phyloP scores from a whole-genome alignment of 2,113 vertebrate genomes.

The Crotalus horridus region DNA sequence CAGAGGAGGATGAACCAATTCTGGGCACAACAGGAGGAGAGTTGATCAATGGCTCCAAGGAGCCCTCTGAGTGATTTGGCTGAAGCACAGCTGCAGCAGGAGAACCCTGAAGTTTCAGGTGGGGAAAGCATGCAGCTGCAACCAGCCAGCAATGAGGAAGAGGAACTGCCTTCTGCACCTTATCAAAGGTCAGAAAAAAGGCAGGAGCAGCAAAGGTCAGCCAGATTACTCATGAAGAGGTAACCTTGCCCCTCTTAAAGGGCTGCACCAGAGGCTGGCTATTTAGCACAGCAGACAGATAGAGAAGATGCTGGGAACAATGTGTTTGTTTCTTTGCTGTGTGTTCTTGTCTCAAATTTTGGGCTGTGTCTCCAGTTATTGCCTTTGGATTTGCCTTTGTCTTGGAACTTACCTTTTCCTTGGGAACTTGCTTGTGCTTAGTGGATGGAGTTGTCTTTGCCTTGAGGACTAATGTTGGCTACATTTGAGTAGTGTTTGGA shows the following conservation, averaged over 20 bases:
- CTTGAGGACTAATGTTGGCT: background rate
- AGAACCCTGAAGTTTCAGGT: background rate
- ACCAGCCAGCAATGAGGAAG: background rate
- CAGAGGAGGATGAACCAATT: too few relatives aligned
- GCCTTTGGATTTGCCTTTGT: background rate
- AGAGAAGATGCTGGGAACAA: background rate
- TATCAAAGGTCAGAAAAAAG: background rate
- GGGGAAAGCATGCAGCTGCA: background rate
- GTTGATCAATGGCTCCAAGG: too few relatives aligned
- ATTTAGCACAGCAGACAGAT: background rate
- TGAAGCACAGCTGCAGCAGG: too few relatives aligned
- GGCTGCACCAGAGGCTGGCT: background rate
- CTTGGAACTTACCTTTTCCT: too few relatives aligned
- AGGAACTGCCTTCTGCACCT: background rate
- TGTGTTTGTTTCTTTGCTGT: background rate
- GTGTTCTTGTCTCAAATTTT: background rate
- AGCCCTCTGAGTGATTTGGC: too few relatives aligned
- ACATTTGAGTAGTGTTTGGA: background rate
- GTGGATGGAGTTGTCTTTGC: background rate
- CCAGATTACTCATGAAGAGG: background rate
- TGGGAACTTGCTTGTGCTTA: background rate
- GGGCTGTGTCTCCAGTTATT: background rate
- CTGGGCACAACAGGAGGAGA: too few relatives aligned
- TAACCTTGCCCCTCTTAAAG: background rate
- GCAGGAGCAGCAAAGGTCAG: background rate